Evolutionary conservation across 1,140 invertebrate genomes (phyloP), one percentile per base, ranked within the genome.

Genomic region (Procambarus virginalis): DNA sequence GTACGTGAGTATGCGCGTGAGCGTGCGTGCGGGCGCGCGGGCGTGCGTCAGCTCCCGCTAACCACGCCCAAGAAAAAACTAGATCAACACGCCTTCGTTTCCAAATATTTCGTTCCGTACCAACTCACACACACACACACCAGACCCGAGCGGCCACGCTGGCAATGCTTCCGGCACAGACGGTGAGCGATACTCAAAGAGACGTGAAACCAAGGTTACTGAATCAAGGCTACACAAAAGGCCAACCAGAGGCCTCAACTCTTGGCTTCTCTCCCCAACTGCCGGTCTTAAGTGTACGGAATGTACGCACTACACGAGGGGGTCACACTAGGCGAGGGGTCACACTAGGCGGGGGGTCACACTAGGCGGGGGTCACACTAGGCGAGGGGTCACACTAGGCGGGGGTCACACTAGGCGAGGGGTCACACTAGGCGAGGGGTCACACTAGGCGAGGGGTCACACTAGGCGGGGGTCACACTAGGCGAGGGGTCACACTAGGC

Each of bases 21-120:
- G 17, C 14, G 17, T 64, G 60, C 3, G 60, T 17, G 60, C 3
- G 60, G 12, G 60, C 17, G 60, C 17, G 60, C 17, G 60, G 12
- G 60, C 10, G 68, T 73, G 14, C 10, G 14, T 34, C n/a, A 22
- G 22, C 68, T 73, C 22, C 68, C 68, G 68, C 68, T 73, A 73
- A 73, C 68, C 68, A 73, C 68, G 22, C 68, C 68, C 22, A 22
- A 34, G n/a, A 73, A 73, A 68, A 73, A 73, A 73, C n/a, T 73
- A 22, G 68, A 34, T 22, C 68, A 73, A n/a, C 2, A 34, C 8
- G 4, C 20, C 20, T 10, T 34, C 22, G n/a, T 73, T 5, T 73
- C n/a, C 6, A 8, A 73, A 34, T 34, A 0, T 8, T 9, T 73
- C 68, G 20, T 34, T 10, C n/a, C 5, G n/a, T 73, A 5, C 68